A percentile compares a stretch with the other conserved stretches of the same genome.
phyloP scores from a whole-genome alignment of 2,888 invertebrate species.

The Scaptomyza caliginosa region DNA sequence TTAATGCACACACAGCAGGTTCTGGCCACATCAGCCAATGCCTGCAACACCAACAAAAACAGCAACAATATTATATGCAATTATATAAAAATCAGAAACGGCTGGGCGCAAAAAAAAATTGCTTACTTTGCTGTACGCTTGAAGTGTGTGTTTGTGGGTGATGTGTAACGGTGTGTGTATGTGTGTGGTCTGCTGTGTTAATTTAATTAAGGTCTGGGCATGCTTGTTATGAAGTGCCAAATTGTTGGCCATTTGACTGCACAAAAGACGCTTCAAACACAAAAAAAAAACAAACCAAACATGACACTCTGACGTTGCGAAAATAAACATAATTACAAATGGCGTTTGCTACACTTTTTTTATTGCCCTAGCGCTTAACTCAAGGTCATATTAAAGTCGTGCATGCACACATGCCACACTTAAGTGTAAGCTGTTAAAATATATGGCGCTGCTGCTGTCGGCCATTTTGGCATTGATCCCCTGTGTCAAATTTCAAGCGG shows the following conservation, averaged over 20 bases:
- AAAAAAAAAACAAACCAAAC: constrained; percentile 17
- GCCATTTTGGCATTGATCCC: constrained; percentile 41
- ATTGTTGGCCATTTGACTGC: constrained; percentile 52
- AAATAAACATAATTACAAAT: constrained; percentile 50
- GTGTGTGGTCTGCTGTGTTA: constrained; percentile 70
- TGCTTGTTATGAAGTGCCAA: constrained; percentile 59
- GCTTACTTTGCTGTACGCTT: constrained; percentile 61
- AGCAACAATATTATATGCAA: constrained; percentile 54
- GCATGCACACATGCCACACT: constrained; percentile 27
- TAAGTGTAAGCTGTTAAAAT: constrained; percentile 12
- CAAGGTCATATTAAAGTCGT: constrained; percentile 55
- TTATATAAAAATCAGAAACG: constrained; percentile 69
- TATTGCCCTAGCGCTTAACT: constrained; percentile 1
- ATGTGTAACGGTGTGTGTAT: constrained; percentile 15
- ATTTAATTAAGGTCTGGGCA: constrained; percentile 67
- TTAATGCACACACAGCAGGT: constrained; percentile 75
- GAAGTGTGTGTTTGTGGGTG: not conserved
- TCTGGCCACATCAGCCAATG: constrained; percentile 41
- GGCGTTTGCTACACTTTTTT: not conserved
- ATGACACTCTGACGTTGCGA: constrained; percentile 14
- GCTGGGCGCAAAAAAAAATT: constrained; percentile 47
- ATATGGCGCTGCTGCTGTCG: constrained; percentile 15
- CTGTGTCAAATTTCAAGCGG: constrained; percentile 51
- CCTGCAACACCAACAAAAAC: constrained; percentile 24
- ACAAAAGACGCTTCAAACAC: constrained; percentile 27